These are phyloP conservation scores for Megaptera novaeangliae DNA, from an alignment of 2,113 vertebrate genomes.

Conservation along the genomic window DNA sequence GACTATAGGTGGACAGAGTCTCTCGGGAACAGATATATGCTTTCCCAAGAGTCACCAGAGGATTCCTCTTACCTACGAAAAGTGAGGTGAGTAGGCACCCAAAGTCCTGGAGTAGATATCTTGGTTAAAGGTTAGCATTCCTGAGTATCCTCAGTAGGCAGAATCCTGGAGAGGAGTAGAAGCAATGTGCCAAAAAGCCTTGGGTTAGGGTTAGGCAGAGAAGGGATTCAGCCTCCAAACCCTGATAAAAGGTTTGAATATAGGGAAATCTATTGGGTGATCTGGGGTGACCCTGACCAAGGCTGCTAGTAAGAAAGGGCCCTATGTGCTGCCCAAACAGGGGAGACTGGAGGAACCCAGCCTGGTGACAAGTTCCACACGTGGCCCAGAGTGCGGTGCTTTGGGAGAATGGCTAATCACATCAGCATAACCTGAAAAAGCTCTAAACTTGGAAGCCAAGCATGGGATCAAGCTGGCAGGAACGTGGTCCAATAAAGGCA, in stretches of 20 bases:
- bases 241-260: neutral
- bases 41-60: neutral
- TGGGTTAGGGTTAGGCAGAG: neutral
- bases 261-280: neutral
- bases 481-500: neutral
- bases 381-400: neutral
- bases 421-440: neutral
- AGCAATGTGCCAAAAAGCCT: neutral
- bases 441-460: slow-evolving; percentile 6
- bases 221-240: neutral
- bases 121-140: neutral
- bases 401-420: neutral
- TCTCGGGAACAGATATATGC: neutral
- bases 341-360: neutral
- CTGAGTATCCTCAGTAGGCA: neutral
- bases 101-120: neutral
- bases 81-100: neutral
- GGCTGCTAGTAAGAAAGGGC: neutral
- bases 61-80: neutral
- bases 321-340: neutral
- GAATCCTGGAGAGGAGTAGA: neutral
- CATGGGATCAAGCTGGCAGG: neutral
- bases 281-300: neutral
- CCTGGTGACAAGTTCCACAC: neutral
- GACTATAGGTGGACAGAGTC: neutral